Evolutionary conservation across 2,113 vertebrate genomes (phyloP).

Genomic region (Ctenodactylus gundi): DNA sequence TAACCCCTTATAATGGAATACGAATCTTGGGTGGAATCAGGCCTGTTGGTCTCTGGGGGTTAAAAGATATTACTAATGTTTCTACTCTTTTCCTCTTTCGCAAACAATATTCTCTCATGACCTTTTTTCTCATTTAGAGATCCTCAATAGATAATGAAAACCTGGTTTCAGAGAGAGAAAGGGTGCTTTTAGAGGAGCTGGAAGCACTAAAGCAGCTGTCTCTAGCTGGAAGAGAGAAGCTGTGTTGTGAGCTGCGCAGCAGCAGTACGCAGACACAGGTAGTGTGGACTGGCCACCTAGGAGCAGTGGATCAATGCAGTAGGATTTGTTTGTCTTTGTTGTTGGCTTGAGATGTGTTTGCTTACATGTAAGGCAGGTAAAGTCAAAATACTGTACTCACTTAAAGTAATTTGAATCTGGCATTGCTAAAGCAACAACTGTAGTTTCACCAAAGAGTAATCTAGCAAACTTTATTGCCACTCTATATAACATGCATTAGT

Average conservation of each 20-base stretch:
- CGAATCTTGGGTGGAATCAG: conserved; percentile 52
- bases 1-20: conserved; percentile 64
- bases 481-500: conserved; percentile 58
- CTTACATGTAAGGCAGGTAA: conserved; percentile 75
- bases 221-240: conserved; percentile 78
- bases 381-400: conserved; percentile 49
- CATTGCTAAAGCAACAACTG: conserved; percentile 87
- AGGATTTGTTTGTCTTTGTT: conserved; percentile 57
- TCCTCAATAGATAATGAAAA: conserved; percentile 84
- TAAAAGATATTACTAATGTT: conserved; percentile 68
- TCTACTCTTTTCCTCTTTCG: conserved; percentile 62
- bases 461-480: conserved; percentile 66
- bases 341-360: conserved; percentile 33
- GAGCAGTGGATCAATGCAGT: conserved; percentile 35
- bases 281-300: conserved; percentile 77
- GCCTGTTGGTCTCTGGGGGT: conserved; percentile 44
- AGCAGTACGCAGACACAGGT: conserved; percentile 89
- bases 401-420: conserved; percentile 79
- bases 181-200: conserved; percentile 86
- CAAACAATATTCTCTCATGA: conserved; percentile 69
- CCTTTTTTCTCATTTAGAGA: conserved; percentile 82
- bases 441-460: conserved; percentile 60
- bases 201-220: conserved; percentile 82
- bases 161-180: conserved; percentile 86
- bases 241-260: conserved; percentile 78